Conservation (phyloP, 2,113 vertebrate species). For the Motacilla tschutschensis region DNA sequence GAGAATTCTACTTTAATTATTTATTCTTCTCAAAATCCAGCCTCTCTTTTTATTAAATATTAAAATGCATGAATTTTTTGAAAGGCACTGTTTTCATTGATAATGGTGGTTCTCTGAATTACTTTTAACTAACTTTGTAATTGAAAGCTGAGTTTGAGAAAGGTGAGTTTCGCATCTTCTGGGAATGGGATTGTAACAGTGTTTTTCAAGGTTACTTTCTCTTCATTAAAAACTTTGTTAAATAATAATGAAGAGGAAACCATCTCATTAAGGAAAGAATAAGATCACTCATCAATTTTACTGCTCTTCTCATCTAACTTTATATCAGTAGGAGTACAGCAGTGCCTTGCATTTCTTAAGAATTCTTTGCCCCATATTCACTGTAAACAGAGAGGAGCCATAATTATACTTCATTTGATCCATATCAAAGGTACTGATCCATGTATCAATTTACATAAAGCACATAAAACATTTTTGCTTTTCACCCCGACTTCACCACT, state of each 20-base stretch:
- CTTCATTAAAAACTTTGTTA: slow-evolving; percentile 75
- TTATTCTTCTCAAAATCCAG: slow-evolving; percentile 54
- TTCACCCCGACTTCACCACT: slow-evolving; percentile 68
- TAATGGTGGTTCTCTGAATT: slow-evolving; percentile 59
- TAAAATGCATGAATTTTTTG: slow-evolving; percentile 52
- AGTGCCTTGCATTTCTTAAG: slow-evolving; percentile 35
- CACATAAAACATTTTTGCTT: slow-evolving; percentile 74
- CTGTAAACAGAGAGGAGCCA: slow-evolving; percentile 69
- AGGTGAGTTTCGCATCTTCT: slow-evolving; percentile 60
- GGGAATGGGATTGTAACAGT: slow-evolving; percentile 64
- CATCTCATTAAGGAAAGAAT: slow-evolving; percentile 67
- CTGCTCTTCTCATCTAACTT: slow-evolving; percentile 47
- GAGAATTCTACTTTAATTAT: slow-evolving; percentile 34
- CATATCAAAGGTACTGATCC: slow-evolving; percentile 79
- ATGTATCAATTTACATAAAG: slow-evolving; percentile 78
- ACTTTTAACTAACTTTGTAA: slow-evolving; percentile 65
- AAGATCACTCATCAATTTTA: slow-evolving; percentile 60
- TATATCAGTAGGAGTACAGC: slow-evolving; percentile 18
- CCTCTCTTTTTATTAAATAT: slow-evolving; percentile 59
- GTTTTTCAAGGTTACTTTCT: slow-evolving; percentile 78
- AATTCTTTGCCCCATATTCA: slow-evolving; percentile 52
- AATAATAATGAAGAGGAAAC: slow-evolving; percentile 74
- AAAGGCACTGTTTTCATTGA: slow-evolving; percentile 69
- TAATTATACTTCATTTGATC: slow-evolving; percentile 77
- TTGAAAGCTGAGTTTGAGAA: slow-evolving; percentile 65